Evolutionary conservation across 2,113 vertebrate species (phyloP).

Genomic region (Salvator merianae): DNA sequence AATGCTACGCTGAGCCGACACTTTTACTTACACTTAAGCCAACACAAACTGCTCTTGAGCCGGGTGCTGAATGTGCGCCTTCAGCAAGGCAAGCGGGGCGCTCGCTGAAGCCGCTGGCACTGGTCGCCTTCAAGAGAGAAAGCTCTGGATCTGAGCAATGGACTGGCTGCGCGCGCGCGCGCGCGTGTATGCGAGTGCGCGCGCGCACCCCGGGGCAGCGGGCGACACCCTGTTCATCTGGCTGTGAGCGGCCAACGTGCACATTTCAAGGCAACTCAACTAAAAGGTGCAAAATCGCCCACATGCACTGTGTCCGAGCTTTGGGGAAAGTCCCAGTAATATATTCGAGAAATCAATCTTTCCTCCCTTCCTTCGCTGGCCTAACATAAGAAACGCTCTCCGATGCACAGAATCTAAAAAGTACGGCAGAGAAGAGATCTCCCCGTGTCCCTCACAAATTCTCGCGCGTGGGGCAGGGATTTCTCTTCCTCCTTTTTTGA

Average conservation of each 20-base stretch:
- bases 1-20: slow-evolving; percentile 66
- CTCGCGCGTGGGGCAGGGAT: not conserved
- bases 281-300: too few relatives aligned
- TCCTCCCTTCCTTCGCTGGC: too few relatives aligned
- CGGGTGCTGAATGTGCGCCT: slow-evolving; percentile 60
- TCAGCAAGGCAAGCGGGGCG: slow-evolving; percentile 61
- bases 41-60: slow-evolving; percentile 74
- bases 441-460: not conserved
- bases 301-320: too few relatives aligned
- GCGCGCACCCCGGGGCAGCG: not conserved
- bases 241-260: not conserved
- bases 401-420: too few relatives aligned
- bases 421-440: too few relatives aligned
- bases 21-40: slow-evolving; percentile 71
- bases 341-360: too few relatives aligned
- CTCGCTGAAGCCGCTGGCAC: slow-evolving; percentile 31
- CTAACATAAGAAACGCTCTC: too few relatives aligned
- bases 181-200: not conserved
- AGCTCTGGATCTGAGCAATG: slow-evolving; percentile 32
- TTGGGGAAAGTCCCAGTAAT: too few relatives aligned
- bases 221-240: not conserved
- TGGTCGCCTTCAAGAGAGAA: slow-evolving; percentile 5
- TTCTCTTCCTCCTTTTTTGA: rapidly evolving
- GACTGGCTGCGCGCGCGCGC: not conserved
- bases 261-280: too few relatives aligned